phyloP scores from a whole-genome alignment of 2,888 invertebrate genomes.

The Arrhopalites spinosus region DNA sequence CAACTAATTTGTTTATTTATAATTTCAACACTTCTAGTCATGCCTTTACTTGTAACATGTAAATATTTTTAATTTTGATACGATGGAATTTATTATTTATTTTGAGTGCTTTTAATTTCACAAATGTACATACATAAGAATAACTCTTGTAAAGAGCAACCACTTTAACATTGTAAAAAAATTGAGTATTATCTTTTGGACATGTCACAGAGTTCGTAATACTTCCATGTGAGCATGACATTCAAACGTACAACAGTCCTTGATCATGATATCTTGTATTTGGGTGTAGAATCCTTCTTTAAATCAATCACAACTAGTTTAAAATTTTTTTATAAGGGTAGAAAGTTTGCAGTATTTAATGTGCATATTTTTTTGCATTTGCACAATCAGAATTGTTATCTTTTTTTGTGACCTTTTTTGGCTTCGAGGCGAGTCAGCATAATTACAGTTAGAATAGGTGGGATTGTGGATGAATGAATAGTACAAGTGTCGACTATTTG shows the following conservation, averaged over 20 bases:
- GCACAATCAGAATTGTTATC: constrained; percentile 24
- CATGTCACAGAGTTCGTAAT: too few relatives aligned
- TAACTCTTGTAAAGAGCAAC: too few relatives aligned
- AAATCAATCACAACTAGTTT: neutral
- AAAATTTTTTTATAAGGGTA: neutral
- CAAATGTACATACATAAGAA: too few relatives aligned
- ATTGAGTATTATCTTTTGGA: too few relatives aligned
- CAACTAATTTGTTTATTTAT: too few relatives aligned
- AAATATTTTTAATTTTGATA: too few relatives aligned
- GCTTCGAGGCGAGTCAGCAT: constrained; percentile 11
- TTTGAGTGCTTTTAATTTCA: too few relatives aligned
- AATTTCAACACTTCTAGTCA: too few relatives aligned
- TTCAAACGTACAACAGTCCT: neutral
- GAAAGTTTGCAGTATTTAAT: neutral
- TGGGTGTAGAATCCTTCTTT: neutral
- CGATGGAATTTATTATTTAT: too few relatives aligned
- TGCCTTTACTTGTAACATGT: too few relatives aligned
- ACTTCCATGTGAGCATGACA: neutral
- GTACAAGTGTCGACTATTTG: neutral
- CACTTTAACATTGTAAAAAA: too few relatives aligned
- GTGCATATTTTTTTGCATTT: neutral
- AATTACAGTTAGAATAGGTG: neutral
- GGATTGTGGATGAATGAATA: neutral
- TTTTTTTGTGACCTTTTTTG: constrained; percentile 28
- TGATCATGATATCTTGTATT: neutral